Base-by-base conservation (phyloP, 2,113 vertebrate species). In the Saccopteryx bilineata region DNA sequence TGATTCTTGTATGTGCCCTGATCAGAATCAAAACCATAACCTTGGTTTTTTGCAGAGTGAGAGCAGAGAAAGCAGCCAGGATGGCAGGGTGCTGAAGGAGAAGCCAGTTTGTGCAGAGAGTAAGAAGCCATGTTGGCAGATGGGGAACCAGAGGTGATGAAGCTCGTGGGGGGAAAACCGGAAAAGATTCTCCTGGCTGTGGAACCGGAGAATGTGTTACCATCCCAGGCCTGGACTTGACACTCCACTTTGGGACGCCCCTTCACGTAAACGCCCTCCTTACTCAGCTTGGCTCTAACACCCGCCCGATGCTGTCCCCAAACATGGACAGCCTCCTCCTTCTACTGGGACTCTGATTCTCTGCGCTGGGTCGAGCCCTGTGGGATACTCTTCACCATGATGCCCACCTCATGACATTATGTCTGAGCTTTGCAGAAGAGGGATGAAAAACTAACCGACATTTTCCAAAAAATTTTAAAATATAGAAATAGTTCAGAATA, bases 311-410 rank as follows among this genome's bases (percentile, higher is more conserved):
- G 0, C 65, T 11, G 54, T 56, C 24, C 5, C 5, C 26, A 58
- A 68, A 65, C 24, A 8, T 11, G 19, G 5, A 46, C 15, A 17
- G 74, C 66, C 56, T n/a, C 56, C 46, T 71, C 46, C 4, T 58
- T 15, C 65, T 50, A 3, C 5, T 11, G 69, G 11, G 15, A 9
- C 28, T 52, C 63, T 9, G 56, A 54, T 56, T 66, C 28, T 9
- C 18, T 9, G 13, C 2, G 4, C 11, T 2, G 5, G 15, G 39
- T 9, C 7, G 18, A 48, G 23, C 18, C 71, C 26, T 18, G 2
- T 0, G 2, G 23, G 39, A 50, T 60, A 31, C 21, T 63, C 50
- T n/a, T 2, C 2, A 14, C 4, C 21, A 4, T 0, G 8, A 81
- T 54, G n/a, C 46, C 7, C 80, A 31, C 61, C 66, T 26, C 13